These are phyloP conservation scores for Spodoptera exigua DNA, from an alignment of 2,888 invertebrate species.

Conservation along the genomic window DNA sequence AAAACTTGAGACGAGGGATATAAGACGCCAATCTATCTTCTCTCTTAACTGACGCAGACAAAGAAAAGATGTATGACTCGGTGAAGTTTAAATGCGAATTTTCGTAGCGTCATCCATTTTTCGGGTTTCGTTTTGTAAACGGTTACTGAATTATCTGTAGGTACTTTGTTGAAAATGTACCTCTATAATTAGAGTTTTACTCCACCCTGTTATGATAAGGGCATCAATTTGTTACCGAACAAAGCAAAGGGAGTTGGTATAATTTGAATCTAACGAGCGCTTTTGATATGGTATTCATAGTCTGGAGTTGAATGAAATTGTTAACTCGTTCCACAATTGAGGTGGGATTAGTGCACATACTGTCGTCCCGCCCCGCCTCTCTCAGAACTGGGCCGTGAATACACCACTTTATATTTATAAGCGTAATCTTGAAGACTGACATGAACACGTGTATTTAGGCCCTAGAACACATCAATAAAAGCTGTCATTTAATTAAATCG, in stretches of 20 bases:
- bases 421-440: too few species aligned
- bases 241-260: slow-evolving; percentile 44
- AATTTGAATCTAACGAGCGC: slow-evolving; percentile 58
- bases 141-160: slow-evolving; percentile 21
- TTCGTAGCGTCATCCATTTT: slow-evolving; percentile 35
- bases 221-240: slow-evolving; percentile 51
- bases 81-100: slow-evolving; percentile 52
- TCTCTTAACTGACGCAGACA: slow-evolving; percentile 47
- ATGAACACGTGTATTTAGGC: too few species aligned
- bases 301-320: slow-evolving; percentile 48
- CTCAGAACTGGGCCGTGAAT: too few species aligned
- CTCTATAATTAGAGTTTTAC: slow-evolving; percentile 37
- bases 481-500: slow-evolving; percentile 1
- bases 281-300: slow-evolving; percentile 51
- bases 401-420: too few species aligned
- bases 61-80: slow-evolving; percentile 50
- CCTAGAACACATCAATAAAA: too few species aligned
- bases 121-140: slow-evolving; percentile 28
- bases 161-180: slow-evolving; percentile 23
- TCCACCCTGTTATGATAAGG: slow-evolving; percentile 49
- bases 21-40: slow-evolving; percentile 52
- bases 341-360: slow-evolving; percentile 31
- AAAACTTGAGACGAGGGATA: slow-evolving; percentile 44
- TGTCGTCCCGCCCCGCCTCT: not conserved
- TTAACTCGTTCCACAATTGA: slow-evolving; percentile 44